Evolutionary conservation across 2,888 invertebrate species (phyloP), one percentile per base, ranked within the genome.

Genomic region (Rhogogaster chlorosoma): DNA sequence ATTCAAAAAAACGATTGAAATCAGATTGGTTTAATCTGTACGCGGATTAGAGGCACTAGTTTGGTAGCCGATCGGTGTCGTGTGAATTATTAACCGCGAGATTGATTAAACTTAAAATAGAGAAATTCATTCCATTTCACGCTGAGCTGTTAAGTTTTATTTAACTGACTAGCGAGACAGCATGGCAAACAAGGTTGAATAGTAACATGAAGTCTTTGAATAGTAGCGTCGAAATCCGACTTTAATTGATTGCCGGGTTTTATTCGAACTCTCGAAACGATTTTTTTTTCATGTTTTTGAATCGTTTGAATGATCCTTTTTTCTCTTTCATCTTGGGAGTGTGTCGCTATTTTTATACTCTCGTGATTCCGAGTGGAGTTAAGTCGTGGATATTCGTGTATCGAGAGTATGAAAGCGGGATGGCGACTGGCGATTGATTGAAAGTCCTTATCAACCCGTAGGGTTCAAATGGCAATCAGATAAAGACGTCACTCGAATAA

Each of bases 401-500:
- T 29, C 53, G 32, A 80, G 53, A 6, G 32, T 26, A 29, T 49
- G 77, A 53, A 77, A 18, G 29, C 53, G 32, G 53, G 61, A 80
- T 61, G 80, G 42, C 15, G 38, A 38, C 38, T 36, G 2, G 38
- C 57, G 57, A 61, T 61, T 80, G 80, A 80, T 80, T 61, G 80
- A 80, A 80, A 15, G 36, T 38, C 80, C 57, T 80, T 80, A 80
- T 80, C 80, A 80, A 36, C 9, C 9, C n/a, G 22, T 12, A 77
- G 45, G 49, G 61, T 80, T 57, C 49, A 38, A 80, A 80, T 61
- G 29, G 38, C 57, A 29, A 80, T 80, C 80, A 80, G 80, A 80
- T 80, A 80, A 57, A 61, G 10, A 61, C 80, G 80, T 61, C 80
- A 80, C 38, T 38, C 61, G 61, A 57, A 80, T n/a, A 80, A 80